These are phyloP conservation scores for Drosophila tristis DNA, from an alignment of 1,140 invertebrate genomes.

Conservation along the genomic window DNA sequence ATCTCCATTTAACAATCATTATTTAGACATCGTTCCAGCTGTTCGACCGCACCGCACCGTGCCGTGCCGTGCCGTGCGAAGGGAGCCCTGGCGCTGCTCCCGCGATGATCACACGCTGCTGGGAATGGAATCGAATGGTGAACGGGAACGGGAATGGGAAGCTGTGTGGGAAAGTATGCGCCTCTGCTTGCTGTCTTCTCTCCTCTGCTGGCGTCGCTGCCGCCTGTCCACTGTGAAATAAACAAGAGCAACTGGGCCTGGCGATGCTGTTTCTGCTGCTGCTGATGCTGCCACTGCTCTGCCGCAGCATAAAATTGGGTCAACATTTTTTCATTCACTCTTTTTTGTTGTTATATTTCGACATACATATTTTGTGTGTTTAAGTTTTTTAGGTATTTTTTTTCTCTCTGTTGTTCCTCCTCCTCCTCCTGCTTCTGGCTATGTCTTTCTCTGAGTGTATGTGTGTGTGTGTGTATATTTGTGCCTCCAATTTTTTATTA, in stretches of 20 bases:
- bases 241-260: constrained; percentile 43
- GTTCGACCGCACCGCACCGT: constrained; percentile 43
- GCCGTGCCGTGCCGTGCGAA: constrained; percentile 32
- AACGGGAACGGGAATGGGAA: constrained; percentile 45
- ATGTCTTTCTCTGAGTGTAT: constrained; percentile 32
- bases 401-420: constrained; percentile 28
- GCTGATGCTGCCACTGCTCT: constrained; percentile 1
- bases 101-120: constrained; percentile 75
- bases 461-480: too few species aligned
- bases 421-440: constrained; percentile 20
- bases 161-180: constrained; percentile 77
- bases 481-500: constrained; percentile 64
- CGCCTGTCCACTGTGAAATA: constrained; percentile 34
- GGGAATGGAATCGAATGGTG: constrained; percentile 48
- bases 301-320: constrained; percentile 73
- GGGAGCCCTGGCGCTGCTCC: constrained; percentile 49
- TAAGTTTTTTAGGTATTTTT: constrained; percentile 76
- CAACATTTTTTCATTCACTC: constrained; percentile 84
- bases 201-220: constrained; percentile 31
- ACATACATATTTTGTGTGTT: constrained; percentile 76
- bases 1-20: constrained; percentile 83
- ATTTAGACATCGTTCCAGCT: constrained; percentile 81
- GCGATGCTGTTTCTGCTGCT: not conserved
- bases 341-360: constrained; percentile 76
- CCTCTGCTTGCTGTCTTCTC: constrained; percentile 17